Base-by-base conservation (phyloP, 2,888 invertebrate species). In the Agonopterix heracliana region DNA sequence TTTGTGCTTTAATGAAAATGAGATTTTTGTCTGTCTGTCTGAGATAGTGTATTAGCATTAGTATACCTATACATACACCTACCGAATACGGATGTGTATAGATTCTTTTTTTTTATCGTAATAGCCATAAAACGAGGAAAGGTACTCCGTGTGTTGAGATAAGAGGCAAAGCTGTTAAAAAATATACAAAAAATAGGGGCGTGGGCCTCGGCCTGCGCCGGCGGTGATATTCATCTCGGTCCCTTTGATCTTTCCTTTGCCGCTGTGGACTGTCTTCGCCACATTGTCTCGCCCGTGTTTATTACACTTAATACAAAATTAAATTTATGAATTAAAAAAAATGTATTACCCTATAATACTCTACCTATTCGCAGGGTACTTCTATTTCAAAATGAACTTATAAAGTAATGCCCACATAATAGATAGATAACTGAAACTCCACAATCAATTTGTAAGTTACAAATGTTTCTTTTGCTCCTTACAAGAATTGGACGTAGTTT, bases 141-240 rank as follows among this genome's bases (percentile, higher is more conserved):
- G 59, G 64, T 63, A 63, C 56, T 63, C 51, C 49, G 57, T 55
- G 57, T 57, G 57, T 58, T 57, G 60, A 68, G 46, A 73, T 71
- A 72, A 71, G 66, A 65, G 60, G 63, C 66, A 63, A 69, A 78
- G 74, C 69, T 76, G 77, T 78, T 78, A 77, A 78, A 78, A 76
- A 75, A 70, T 66, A 71, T 66, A 81, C 71, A 78, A 81, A 79
- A 81, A 77, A 73, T 68, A 70, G 72, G 65, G 73, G 70, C 72
- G 63, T 70, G 36, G 13, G 35, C 10, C 35, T 65, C 67, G 64
- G 65, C 64, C 66, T 60, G 68, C 64, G 64, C 63, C 67, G 69
- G 69, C 71, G 69, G 72, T 70, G 83, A 82, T 83, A 79, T 71
- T 75, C 78, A 84, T 83, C 82, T 80, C 61, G 59, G 56, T 48